Evolutionary conservation across 2,797 vertebrate species (phyloP), one percentile per base, ranked within the genome.

Genomic region (Podarcis siculus): DNA sequence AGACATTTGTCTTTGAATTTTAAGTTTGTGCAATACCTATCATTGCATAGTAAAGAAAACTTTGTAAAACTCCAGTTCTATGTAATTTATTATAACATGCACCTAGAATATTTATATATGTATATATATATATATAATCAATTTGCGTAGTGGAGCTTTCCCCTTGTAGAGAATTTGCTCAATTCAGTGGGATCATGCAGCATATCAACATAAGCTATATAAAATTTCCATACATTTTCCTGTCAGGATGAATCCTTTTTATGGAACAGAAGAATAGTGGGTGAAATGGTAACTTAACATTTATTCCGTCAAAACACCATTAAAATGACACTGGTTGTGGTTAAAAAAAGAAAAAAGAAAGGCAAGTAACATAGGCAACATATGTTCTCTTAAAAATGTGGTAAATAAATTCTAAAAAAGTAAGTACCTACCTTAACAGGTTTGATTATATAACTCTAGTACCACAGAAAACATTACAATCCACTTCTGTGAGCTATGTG

Each of bases 11-110:
- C 95, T 96, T 93, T 83, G 92, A 95, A 90, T 94, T 89, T 93
- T 94, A 83, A 80, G 86, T 95, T 98, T 98, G 98, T 98, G 98
- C 98, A 98, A 97, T 97, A 97, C 96, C 96, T 97, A 97, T 97
- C 96, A 98, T 99, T 99, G 98, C 98, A 99, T 99, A 99, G 98
- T 98, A 97, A 98, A 98, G 98, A 97, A 98, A 98, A 98, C 96
- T 97, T 86, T 91, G 95, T 94, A 92, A 84, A 95, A 96, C 90
- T 94, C 94, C 94, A 96, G 92, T 93, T 95, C 94, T 95, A 90
- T 79, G 91, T 94, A 94, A 91, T 94, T 75, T 92, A 94, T 93
- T 96, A 97, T 94, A 96, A 97, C 98, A 98, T 99, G 98, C 98
- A 98, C 96, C 94, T 97, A 88, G 61, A 88, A 81, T 81, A 55